Evolutionary conservation across 2,797 vertebrate species (phyloP), one percentile per base, ranked within the genome.

Genomic region (Sebastiscus tertius): DNA sequence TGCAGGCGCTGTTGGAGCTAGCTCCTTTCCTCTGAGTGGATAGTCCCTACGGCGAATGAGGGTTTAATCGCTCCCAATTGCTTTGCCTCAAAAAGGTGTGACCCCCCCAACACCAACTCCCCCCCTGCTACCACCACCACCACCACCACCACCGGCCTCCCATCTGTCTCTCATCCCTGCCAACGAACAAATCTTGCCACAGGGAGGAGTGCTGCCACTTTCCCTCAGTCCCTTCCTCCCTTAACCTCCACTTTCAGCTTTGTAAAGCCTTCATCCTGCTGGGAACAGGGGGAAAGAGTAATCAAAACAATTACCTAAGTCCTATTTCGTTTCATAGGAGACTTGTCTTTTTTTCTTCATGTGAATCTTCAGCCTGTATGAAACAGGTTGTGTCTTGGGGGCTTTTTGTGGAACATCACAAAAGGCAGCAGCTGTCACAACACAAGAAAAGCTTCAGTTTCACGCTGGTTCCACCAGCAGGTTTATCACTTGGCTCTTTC

Each of bases 281-380:
- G 88, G 89, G 88, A 88, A 39, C 55, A n/a, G 33, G 54, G 60
- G 34, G 34, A 46, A 80, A 55, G 75, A 86, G 84, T 86, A 86
- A 93, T 93, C 90, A 92, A 89, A 93, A 93, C 90, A 93, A 94
- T 94, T 93, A 92, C 84, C 80, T 14, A 68, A 85, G 79, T 88
- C 77, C 69, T 62, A 39, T 82, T 83, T 84, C 61, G 27, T 88
- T 87, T 87, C 83, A 80, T 58, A 16, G 64, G 84, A 84, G 90
- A 75, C 68, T 78, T 74, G 64, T 79, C 61, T 74, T 60, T 79
- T 8, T 75, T 87, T 49, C n/a, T 52, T 52, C 75, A 59, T 83
- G 63, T 79, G 84, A 83, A 75, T 87, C 86, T 81, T 81, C 86
- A 77, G 74, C 84, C 79, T 75, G 80, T 88, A 87, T 75, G 72